Evolutionary conservation across 2,888 invertebrate genomes (phyloP).

Genomic region (Amphimallon solstitiale): DNA sequence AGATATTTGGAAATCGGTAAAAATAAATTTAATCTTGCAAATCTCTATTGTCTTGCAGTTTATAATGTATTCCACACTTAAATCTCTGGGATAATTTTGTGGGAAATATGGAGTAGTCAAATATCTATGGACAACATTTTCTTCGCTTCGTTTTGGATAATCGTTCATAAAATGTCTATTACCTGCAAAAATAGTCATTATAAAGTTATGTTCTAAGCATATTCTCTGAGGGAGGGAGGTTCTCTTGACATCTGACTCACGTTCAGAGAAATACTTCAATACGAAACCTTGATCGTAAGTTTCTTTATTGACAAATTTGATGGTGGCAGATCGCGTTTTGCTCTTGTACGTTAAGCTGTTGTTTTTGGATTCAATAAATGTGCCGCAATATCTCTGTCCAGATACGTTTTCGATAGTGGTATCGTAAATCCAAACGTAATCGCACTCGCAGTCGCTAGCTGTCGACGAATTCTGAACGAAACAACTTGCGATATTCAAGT

Average conservation of each 20-base stretch:
- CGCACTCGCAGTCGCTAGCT: conserved; percentile 64
- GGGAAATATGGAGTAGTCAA: conserved; percentile 77
- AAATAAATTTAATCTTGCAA: conserved; percentile 72
- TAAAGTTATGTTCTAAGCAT: neutral
- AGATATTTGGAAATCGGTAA: conserved; percentile 75
- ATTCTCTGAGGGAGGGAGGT: neutral
- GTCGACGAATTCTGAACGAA: conserved; percentile 54
- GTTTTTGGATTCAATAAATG: conserved; percentile 49
- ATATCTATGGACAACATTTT: conserved; percentile 64
- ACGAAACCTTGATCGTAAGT: conserved; percentile 71
- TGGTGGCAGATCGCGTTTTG: conserved; percentile 69
- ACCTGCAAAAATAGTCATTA: conserved; percentile 59
- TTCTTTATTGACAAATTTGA: conserved; percentile 70
- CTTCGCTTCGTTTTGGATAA: conserved; percentile 58
- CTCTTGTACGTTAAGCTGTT: conserved; percentile 67
- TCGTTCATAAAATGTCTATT: conserved; percentile 68
- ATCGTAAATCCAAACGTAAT: conserved; percentile 73
- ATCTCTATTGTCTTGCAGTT: conserved; percentile 65
- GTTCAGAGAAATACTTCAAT: conserved; percentile 71
- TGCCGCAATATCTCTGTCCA: conserved; percentile 71
- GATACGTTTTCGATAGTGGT: conserved; percentile 72
- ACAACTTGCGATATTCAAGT: conserved; percentile 56
- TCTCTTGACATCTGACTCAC: conserved; percentile 61
- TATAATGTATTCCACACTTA: conserved; percentile 73
- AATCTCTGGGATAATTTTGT: conserved; percentile 72